A percentile compares a stretch with the other conserved stretches of the same genome.
Evolutionary conservation across 1,140 invertebrate species (phyloP).

Genomic region (Aleiodes sp.): DNA sequence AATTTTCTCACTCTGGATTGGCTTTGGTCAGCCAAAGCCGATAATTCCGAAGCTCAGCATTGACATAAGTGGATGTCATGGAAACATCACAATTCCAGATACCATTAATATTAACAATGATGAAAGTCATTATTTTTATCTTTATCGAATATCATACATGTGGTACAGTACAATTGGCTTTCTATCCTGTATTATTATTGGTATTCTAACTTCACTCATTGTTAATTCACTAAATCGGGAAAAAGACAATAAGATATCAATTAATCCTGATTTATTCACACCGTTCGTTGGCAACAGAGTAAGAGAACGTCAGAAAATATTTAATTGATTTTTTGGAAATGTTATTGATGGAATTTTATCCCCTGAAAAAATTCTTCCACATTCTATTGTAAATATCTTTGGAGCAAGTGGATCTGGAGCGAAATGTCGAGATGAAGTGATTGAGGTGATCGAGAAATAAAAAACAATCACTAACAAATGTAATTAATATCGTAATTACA

Average conservation of each 20-base stretch:
- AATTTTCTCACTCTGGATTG: conserved; percentile 82
- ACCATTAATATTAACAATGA: not conserved
- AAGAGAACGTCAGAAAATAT: not conserved
- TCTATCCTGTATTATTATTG: conserved; percentile 71
- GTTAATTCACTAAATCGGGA: conserved; percentile 64
- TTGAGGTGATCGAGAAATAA: too few species aligned
- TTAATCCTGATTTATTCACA: conserved; percentile 73
- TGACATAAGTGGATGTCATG: conserved; percentile 67
- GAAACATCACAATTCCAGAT: not conserved
- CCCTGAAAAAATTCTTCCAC: not conserved
- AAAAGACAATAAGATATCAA: conserved; percentile 44
- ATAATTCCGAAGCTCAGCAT: conserved; percentile 68
- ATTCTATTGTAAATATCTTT: too few species aligned
- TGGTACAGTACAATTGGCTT: conserved; percentile 79
- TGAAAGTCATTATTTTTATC: conserved; percentile 48
- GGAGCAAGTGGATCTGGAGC: too few species aligned
- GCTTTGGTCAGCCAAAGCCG: conserved; percentile 83
- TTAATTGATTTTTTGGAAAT: not conserved
- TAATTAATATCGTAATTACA: too few species aligned
- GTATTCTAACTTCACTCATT: conserved; percentile 62
- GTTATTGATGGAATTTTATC: not conserved
- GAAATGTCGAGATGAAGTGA: too few species aligned
- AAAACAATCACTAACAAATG: too few species aligned
- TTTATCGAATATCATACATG: conserved; percentile 73
- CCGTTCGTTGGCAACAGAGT: conserved; percentile 54